Evolutionary conservation across 1,140 invertebrate species (phyloP).

Genomic region (Aphaenogaster floridana): DNA sequence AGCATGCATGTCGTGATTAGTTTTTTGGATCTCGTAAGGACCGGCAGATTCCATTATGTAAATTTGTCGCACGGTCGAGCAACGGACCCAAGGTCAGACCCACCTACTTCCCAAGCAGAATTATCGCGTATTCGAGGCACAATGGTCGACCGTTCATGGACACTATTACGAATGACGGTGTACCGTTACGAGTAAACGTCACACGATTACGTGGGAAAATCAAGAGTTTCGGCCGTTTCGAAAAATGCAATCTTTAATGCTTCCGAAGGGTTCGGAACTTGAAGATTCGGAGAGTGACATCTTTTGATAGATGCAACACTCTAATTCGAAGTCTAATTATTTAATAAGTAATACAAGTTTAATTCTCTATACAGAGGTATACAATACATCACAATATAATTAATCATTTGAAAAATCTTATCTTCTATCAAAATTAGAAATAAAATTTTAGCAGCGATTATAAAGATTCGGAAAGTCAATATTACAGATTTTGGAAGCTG

Average conservation of each 20-base stretch:
- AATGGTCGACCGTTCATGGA: conserved; percentile 71
- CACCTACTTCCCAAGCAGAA: conserved; percentile 77
- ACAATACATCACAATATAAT: not conserved
- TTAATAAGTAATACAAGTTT: not conserved
- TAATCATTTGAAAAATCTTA: not conserved
- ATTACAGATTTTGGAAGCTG: not conserved
- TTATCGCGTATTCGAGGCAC: conserved; percentile 70
- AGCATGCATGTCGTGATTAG: not conserved
- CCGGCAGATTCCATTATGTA: conserved; percentile 46
- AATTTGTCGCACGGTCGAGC: conserved; percentile 68
- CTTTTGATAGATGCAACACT: not conserved
- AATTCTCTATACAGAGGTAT: no score
- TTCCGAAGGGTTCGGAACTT: not conserved
- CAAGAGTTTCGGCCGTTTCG: not conserved
- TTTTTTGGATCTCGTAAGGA: not conserved
- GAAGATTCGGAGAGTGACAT: not conserved
- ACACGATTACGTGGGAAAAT: conserved; percentile 68
- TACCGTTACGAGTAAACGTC: conserved; percentile 69
- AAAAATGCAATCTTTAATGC: not conserved
- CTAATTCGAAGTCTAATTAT: not conserved
- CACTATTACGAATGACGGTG: conserved; percentile 65
- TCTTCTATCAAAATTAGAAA: not conserved
- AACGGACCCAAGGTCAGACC: conserved; percentile 73
- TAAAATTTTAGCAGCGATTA: not conserved
- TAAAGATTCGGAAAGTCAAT: not conserved